A percentile compares a stretch with the other conserved stretches of the same genome.
Conservation (phyloP, 1,140 invertebrate genomes). For the Meloidogyne exigua region DNA sequence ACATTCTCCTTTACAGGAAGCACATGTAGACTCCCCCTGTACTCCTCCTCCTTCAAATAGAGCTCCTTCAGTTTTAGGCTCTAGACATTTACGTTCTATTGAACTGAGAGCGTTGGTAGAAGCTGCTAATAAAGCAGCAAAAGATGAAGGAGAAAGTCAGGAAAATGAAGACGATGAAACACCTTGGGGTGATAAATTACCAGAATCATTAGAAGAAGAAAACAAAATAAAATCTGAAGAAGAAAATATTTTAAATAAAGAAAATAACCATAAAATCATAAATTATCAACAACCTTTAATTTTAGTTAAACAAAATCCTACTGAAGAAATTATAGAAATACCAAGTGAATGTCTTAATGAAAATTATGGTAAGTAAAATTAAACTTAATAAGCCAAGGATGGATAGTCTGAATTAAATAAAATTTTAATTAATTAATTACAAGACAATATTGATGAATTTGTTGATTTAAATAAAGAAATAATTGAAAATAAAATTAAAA, state of each 20-base stretch:
- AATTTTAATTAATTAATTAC: too few relatives aligned
- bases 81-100: neutral
- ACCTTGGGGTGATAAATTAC: neutral
- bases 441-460: too few relatives aligned
- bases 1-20: neutral
- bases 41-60: conserved; percentile 15
- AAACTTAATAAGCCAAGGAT: too few relatives aligned
- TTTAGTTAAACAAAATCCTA: neutral
- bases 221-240: neutral
- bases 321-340: conserved; percentile 1
- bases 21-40: conserved; percentile 4
- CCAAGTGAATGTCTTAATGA: neutral
- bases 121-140: neutral
- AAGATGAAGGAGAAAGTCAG: neutral
- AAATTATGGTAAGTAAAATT: neutral
- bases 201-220: neutral
- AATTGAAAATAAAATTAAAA: too few relatives aligned
- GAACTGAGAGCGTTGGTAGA: neutral
- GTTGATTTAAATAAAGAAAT: too few relatives aligned
- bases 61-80: neutral
- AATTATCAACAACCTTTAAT: neutral
- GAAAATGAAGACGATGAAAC: conserved; percentile 4
- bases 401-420: too few relatives aligned
- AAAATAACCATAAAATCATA: neutral
- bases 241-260: neutral